Conservation (phyloP, 1,140 invertebrate genomes). For the Acromyrmex heyeri region DNA sequence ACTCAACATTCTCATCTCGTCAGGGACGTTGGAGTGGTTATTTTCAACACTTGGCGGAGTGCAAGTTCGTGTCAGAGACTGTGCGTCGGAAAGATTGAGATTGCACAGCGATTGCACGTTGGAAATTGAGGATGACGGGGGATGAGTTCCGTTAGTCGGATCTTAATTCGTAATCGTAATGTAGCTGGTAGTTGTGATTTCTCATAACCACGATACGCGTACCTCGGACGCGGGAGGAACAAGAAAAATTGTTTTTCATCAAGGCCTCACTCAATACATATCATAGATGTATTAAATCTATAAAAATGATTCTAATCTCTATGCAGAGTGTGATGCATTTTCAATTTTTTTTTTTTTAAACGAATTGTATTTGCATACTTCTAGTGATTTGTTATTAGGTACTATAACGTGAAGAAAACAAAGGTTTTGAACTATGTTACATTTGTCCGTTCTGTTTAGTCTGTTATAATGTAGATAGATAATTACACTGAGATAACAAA, state of each 20-base stretch:
- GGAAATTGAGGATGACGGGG: not conserved
- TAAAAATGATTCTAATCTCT: not conserved
- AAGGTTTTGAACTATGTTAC: not conserved
- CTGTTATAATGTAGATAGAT: too few relatives aligned
- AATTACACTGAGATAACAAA: too few relatives aligned
- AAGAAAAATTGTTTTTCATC: not conserved
- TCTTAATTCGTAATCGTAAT: slow-evolving; percentile 10
- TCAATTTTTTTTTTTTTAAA: not conserved
- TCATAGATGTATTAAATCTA: not conserved
- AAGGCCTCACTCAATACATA: not conserved
- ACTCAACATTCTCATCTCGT: slow-evolving; percentile 83
- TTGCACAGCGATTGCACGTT: not conserved
- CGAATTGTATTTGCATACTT: not conserved
- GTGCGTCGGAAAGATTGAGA: slow-evolving; percentile 19
- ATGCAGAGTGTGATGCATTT: not conserved
- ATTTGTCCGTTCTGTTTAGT: not conserved
- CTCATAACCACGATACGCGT: not conserved
- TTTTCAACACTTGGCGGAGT: slow-evolving; percentile 78
- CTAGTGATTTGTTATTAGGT: not conserved
- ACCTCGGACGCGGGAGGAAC: too few relatives aligned
- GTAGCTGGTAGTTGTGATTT: not conserved
- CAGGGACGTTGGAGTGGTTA: slow-evolving; percentile 84
- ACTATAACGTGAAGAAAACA: not conserved
- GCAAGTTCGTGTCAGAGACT: slow-evolving; percentile 11
- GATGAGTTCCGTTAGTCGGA: slow-evolving; percentile 10